Evolutionary conservation across 2,797 vertebrate genomes (phyloP), one percentile per base, ranked within the genome.

Genomic region (Sebastes matsubarae): DNA sequence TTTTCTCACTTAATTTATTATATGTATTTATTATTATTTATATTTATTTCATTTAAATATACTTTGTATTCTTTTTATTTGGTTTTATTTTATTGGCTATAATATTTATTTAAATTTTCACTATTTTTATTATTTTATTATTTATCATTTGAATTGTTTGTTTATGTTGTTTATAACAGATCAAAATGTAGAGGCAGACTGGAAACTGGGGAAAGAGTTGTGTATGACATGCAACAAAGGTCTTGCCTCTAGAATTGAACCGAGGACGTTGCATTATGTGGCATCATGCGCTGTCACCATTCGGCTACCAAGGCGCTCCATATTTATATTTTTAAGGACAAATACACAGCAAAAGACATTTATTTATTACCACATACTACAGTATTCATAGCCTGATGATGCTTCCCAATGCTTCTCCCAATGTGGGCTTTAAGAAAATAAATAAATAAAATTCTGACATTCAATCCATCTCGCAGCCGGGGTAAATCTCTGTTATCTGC

Each of bases 391-490:
- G 30, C 14, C 60, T 22, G 20, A 42, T 8, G 6, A 36, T 50
- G 30, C 42, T 38, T 27, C 30, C 3, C 4, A 16, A 30, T n/a
- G 4, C n/a, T 68, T 22, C 64, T 46, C 32, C 8, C 42, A 8
- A 5, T 8, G 68, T 27, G 14, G 14, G 75, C 61, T 72, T 71
- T 22, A 67, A 77, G 24, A 30, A 77, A 80, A 67, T 22, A 69
- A 71, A 79, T 36, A 68, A 78, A 30, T 83, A 25, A 10, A 76
- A 50, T 64, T 54, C 25, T 30, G 60, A 72, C 63, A 75, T 77
- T 52, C 57, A 59, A 77, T 89, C 80, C 64, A 58, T 90, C 82
- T 75, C 72, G 4, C 84, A 72, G 64, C 78, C 32, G 70, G 61
- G 29, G 32, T 18, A 68, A 68, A 71, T 81, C 80, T 68, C 69